Evolutionary conservation across 2,888 invertebrate species (phyloP), one percentile per base, ranked within the genome.

Genomic region (Pantelozetes paolii): DNA sequence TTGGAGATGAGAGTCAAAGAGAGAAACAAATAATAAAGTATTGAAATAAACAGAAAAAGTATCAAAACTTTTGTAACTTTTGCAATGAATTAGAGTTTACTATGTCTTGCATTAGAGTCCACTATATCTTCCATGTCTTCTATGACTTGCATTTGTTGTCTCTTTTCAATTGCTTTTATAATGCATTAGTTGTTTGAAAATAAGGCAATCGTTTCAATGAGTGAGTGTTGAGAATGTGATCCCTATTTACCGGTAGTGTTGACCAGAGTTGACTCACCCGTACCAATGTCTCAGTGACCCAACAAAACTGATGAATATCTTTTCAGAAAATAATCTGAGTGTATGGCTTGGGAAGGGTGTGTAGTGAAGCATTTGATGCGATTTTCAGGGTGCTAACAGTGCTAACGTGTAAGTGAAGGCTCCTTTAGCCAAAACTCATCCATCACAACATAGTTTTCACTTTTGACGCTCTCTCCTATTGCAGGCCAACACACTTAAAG

Each of bases 281-380:
- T n/a, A 20, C n/a, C 20, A 20, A 59, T 13, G 59, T 30, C 13
- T 23, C 59, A 28, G 59, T 59, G 59, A 59, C 59, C 59, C 59
- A 59, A 59, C 59, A 30, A 59, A 59, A 59, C 50, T 59, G 59
- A 59, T 59, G 59, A 59, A 59, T 59, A 59, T 59, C 59, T 59
- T 59, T 59, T 28, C 23, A 57, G 57, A 57, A 57, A 45, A n/a
- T 5, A 36, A 36, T 36, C 36, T 20, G 50, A 20, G 6, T 50
- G 20, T 50, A 50, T 9, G 71, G 75, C 75, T 73, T 77, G 28
- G 72, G 13, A 59, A 28, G 11, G 75, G 28, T n/a, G 75, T 75
- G 18, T 76, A 69, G 13, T 74, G n/a, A 13, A 72, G 57, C 76
- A 77, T 76, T 13, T 76, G 45, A 5, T 75, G 50, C 28, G 76